Conservation (phyloP, 2,113 vertebrate species). For the Coturnix japonica region DNA sequence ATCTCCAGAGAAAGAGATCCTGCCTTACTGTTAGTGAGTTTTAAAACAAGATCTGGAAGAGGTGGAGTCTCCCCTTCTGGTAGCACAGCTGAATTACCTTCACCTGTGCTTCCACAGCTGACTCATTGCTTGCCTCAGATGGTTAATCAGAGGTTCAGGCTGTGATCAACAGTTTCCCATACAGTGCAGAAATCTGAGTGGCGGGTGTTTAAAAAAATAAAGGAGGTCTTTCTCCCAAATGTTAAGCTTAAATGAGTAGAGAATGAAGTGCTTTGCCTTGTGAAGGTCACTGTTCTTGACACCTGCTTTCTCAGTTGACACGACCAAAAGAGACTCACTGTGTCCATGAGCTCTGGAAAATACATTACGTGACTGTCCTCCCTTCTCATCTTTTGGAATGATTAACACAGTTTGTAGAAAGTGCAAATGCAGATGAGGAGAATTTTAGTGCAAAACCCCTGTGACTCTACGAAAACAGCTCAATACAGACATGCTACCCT, state of each 20-base stretch:
- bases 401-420: background rate
- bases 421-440: background rate
- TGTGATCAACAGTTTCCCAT: too few relatives aligned
- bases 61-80: too few relatives aligned
- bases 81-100: too few relatives aligned
- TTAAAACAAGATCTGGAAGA: too few relatives aligned
- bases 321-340: background rate
- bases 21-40: too few relatives aligned
- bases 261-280: background rate
- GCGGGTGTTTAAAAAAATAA: accelerated
- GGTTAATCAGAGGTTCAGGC: too few relatives aligned
- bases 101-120: too few relatives aligned
- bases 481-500: background rate
- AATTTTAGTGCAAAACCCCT: background rate
- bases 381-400: background rate
- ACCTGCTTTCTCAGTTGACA: background rate
- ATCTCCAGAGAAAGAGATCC: too few relatives aligned
- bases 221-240: background rate
- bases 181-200: background rate
- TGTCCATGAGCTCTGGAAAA: background rate
- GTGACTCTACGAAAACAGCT: background rate
- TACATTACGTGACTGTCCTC: accelerated
- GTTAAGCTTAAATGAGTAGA: background rate
- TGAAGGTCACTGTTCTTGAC: background rate
- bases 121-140: too few relatives aligned